These are phyloP conservation scores for Leptinotarsa haldemani DNA, from an alignment of 2,888 invertebrate genomes.

Conservation along the genomic window DNA sequence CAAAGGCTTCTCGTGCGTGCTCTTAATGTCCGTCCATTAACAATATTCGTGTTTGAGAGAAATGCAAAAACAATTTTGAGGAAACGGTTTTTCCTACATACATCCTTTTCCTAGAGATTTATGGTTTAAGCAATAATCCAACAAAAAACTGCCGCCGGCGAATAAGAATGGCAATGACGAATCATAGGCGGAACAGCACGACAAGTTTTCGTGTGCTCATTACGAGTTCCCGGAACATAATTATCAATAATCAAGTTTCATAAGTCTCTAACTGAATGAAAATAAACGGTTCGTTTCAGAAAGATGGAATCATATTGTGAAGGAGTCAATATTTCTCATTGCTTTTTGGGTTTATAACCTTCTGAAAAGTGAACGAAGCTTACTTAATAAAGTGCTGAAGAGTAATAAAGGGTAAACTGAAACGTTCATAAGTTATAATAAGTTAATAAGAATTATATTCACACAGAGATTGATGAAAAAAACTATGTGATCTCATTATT, in stretches of 20 bases:
- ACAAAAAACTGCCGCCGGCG: not conserved
- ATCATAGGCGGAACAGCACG: not conserved
- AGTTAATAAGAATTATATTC: too few species aligned
- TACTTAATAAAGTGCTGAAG: too few species aligned
- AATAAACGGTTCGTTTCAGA: too few species aligned
- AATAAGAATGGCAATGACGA: not conserved
- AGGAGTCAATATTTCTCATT: too few species aligned
- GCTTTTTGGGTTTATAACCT: too few species aligned
- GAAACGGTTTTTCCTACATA: not conserved
- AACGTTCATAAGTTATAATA: too few species aligned
- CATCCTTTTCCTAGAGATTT: not conserved
- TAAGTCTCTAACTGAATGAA: too few species aligned
- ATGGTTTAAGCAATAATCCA: not conserved
- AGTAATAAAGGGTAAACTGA: too few species aligned
- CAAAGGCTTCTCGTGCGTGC: conserved; percentile 4
- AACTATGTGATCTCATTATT: too few species aligned
- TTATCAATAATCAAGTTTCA: not conserved
- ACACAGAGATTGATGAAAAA: too few species aligned
- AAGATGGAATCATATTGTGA: too few species aligned
- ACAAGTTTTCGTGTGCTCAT: not conserved
- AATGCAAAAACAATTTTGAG: conserved; percentile 10
- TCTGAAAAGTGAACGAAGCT: too few species aligned
- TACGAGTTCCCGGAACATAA: not conserved
- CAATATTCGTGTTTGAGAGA: conserved; percentile 6
- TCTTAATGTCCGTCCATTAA: not conserved